A percentile compares a stretch with the other conserved stretches of the same genome.
Conservation (phyloP, 2,888 invertebrate genomes). For the Venusia cambrica region DNA sequence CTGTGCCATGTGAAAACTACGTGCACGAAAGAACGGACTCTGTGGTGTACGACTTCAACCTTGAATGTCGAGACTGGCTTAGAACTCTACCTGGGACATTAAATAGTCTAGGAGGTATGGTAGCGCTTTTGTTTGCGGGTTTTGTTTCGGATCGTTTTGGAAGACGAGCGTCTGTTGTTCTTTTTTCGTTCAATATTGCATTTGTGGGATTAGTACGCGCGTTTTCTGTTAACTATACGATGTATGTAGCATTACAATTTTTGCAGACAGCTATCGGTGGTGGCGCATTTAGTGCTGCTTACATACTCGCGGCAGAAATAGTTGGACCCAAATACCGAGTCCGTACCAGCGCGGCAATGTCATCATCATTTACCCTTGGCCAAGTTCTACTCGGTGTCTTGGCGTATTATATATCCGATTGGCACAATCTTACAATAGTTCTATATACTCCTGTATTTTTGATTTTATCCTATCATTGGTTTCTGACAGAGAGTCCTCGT, state of each 20-base stretch:
- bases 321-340: slow-evolving; percentile 88
- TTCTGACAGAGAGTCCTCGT: slow-evolving; percentile 86
- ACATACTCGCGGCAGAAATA: slow-evolving; percentile 85
- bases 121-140: slow-evolving; percentile 85
- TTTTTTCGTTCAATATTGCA: slow-evolving; percentile 64
- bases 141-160: slow-evolving; percentile 84
- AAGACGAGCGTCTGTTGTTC: slow-evolving; percentile 57
- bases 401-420: slow-evolving; percentile 85
- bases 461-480: slow-evolving; percentile 84
- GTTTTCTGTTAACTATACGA: slow-evolving; percentile 66
- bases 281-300: slow-evolving; percentile 66
- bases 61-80: slow-evolving; percentile 83
- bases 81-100: slow-evolving; percentile 87
- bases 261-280: slow-evolving; percentile 67
- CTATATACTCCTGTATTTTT: slow-evolving; percentile 85
- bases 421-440: slow-evolving; percentile 84
- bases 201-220: slow-evolving; percentile 58
- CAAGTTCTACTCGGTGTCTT: slow-evolving; percentile 84
- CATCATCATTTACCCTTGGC: slow-evolving; percentile 86
- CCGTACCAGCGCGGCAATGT: slow-evolving; percentile 85
- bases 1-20: slow-evolving; percentile 54
- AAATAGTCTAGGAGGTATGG: slow-evolving; percentile 86
- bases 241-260: slow-evolving; percentile 65
- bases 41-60: slow-evolving; percentile 63
- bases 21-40: slow-evolving; percentile 61